Evolutionary conservation across 2,888 invertebrate genomes (phyloP), one percentile per base, ranked within the genome.

Genomic region (Beris morrisii): DNA sequence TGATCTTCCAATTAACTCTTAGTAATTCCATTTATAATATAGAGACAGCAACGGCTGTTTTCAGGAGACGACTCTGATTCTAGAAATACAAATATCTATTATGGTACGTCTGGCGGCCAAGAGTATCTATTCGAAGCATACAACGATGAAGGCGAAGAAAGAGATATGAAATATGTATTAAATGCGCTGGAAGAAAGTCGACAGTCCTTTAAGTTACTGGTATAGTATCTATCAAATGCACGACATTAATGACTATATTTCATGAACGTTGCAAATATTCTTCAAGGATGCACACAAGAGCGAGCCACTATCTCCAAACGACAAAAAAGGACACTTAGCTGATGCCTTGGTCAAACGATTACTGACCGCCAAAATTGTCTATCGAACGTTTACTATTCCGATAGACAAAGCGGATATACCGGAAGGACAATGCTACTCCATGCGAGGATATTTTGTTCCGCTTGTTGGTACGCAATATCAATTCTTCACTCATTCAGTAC

Each of bases 361-460:
- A 46, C 64, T 73, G 55, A 66, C 67, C 32, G 70, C 74, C 11
- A 73, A 73, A 65, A 73, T 74, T 64, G 75, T 76, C 13, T 75
- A 75, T 67, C 71, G 75, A 15, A 71, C 61, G 56, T 74, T 76
- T 30, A 65, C 71, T 38, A 46, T 44, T 11, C 72, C 73, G 3
- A 22, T 75, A 9, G 71, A 72, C n/a, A 67, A 69, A 65, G 72
- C 73, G 1, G 66, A 71, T 15, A 61, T 74, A 5, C 70, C 71
- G 28, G 31, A 50, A 31, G 71, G 71, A 12, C 73, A 71, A 64
- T 65, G 57, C 12, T 76, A 73, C 67, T 73, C 75, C 32, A 71
- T 76, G 15, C 74, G 74, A 43, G 76, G 76, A 4, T 75, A 74
- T 65, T 75, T 76, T 64, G 65, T 75, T 22, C 73, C 74, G n/a